A percentile compares a stretch with the other conserved stretches of the same genome.
Conservation (phyloP, 2,797 vertebrate species). For the Taeniopygia guttata region DNA sequence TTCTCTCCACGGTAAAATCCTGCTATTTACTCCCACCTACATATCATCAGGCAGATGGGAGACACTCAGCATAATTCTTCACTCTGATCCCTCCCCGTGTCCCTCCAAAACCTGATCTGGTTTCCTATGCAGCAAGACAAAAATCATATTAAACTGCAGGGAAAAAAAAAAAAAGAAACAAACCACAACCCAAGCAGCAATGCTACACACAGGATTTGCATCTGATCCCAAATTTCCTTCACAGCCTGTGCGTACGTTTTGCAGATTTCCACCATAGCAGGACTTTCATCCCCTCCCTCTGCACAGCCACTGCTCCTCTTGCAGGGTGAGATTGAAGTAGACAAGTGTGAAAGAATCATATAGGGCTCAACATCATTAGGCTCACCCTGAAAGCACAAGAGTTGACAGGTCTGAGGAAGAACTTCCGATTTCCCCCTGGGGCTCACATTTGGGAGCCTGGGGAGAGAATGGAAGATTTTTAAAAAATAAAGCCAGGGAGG, state of each 20-base stretch:
- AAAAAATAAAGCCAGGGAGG: not conserved
- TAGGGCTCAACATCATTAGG: constrained; percentile 63
- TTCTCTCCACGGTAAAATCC: not conserved
- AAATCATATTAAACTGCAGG: constrained; percentile 2
- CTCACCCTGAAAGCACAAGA: constrained; percentile 55
- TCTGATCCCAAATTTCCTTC: constrained; percentile 31
- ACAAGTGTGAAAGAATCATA: constrained; percentile 76
- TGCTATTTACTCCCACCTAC: constrained; percentile 7
- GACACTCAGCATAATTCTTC: constrained; percentile 1
- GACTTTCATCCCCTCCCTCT: constrained; percentile 42
- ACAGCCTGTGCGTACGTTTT: not conserved
- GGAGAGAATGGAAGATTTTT: not conserved
- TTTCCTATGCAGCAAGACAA: constrained; percentile 13
- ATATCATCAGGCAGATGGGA: not conserved
- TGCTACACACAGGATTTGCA: not conserved
- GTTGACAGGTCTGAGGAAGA: constrained; percentile 63
- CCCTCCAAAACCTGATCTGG: constrained; percentile 8
- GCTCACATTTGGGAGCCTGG: constrained; percentile 43
- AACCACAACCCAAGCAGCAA: not conserved
- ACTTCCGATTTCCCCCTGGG: constrained; percentile 17
- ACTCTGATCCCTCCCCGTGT: not conserved
- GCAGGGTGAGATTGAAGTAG: constrained; percentile 55
- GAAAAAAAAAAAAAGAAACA: fast-evolving
- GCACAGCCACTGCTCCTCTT: constrained; percentile 41
- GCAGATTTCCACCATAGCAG: not conserved